phyloP scores from a whole-genome alignment of 2,113 vertebrate species.

The Tachycineta bicolor region DNA sequence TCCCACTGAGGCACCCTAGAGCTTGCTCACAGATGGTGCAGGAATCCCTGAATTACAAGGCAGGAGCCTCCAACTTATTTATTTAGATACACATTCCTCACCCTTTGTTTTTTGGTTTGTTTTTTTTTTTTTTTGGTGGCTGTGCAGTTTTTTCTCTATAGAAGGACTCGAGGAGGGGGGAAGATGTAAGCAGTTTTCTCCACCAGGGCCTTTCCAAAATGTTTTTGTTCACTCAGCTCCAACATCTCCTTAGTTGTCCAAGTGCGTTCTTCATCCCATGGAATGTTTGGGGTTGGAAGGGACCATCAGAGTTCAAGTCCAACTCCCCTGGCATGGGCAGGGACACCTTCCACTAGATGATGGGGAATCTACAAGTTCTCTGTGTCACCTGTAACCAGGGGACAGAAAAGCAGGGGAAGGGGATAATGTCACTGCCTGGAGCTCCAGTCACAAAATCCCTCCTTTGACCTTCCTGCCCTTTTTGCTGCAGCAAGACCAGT shows the following conservation, averaged over 20 bases:
- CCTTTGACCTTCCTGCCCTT: background rate
- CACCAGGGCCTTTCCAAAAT: background rate
- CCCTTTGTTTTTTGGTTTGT: fast-evolving
- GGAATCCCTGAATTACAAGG: background rate
- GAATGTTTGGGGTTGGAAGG: background rate
- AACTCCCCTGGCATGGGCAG: background rate
- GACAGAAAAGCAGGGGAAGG: background rate
- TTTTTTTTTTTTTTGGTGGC: fast-evolving
- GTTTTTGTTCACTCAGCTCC: background rate
- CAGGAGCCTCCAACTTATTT: background rate
- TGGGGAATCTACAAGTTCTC: background rate
- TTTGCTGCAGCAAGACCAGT: background rate
- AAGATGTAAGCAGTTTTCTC: background rate
- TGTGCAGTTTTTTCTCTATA: background rate
- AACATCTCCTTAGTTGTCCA: background rate
- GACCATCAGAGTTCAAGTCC: background rate
- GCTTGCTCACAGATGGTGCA: background rate
- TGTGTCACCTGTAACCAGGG: background rate
- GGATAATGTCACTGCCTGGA: background rate
- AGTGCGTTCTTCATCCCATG: background rate
- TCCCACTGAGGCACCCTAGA: background rate
- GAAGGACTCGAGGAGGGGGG: background rate
- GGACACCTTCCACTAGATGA: background rate
- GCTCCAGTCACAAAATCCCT: background rate
- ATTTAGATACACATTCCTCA: background rate